These are phyloP conservation scores for Globodera ellingtonae DNA, from an alignment of 1,140 invertebrate species.

Conservation along the genomic window DNA sequence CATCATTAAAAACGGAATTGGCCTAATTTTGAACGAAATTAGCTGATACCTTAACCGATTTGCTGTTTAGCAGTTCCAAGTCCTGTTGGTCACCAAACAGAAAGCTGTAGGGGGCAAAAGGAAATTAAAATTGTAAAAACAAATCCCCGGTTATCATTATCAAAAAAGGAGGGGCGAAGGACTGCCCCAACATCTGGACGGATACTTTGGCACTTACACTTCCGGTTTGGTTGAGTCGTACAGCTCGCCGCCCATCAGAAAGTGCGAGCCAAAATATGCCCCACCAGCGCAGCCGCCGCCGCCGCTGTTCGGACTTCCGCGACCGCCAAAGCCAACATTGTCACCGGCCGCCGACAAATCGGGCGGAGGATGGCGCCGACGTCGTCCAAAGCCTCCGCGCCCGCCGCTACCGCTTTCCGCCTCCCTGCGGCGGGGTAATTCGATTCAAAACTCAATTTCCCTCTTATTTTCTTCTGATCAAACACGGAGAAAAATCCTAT, in stretches of 20 bases:
- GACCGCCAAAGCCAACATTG: neutral
- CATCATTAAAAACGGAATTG: neutral
- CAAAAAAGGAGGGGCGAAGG: too few relatives aligned
- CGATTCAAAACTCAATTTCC: too few relatives aligned
- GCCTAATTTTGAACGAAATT: neutral
- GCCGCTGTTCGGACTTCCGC: constrained; percentile 12
- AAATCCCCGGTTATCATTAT: too few relatives aligned
- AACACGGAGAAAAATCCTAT: too few relatives aligned
- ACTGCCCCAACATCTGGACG: too few relatives aligned
- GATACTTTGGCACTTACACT: neutral
- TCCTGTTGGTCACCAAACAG: constrained; percentile 45
- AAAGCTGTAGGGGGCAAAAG: constrained; percentile 22
- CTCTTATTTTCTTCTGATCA: too few relatives aligned
- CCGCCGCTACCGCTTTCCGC: neutral
- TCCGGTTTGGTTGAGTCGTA: constrained; percentile 53
- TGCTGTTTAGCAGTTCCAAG: constrained; percentile 47
- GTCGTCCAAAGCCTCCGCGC: neutral
- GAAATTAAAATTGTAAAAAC: too few relatives aligned
- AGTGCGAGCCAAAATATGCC: constrained; percentile 47
- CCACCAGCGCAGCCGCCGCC: neutral
- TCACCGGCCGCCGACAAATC: neutral
- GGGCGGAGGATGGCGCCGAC: neutral
- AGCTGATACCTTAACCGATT: constrained; percentile 43
- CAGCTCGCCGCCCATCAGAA: constrained; percentile 53
- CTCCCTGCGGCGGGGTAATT: neutral